Evolutionary conservation across 2,888 invertebrate species (phyloP).

Genomic region (Eumacrocentrus americanus): DNA sequence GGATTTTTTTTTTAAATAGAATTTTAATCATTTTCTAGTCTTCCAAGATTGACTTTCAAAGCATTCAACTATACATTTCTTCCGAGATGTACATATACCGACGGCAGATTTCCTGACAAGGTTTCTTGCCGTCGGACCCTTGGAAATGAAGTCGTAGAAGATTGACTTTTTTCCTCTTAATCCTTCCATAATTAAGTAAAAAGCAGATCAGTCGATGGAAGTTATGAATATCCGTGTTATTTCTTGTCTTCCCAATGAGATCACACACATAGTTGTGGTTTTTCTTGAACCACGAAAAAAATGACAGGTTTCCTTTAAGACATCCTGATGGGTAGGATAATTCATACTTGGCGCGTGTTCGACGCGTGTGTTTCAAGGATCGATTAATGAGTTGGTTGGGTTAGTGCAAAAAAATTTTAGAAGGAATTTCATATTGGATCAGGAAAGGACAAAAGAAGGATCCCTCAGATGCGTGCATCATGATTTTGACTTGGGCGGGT

Average conservation of each 20-base stretch:
- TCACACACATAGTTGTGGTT: too few relatives aligned
- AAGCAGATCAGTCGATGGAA: not conserved
- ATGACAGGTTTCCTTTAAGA: not conserved
- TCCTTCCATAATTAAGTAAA: not conserved
- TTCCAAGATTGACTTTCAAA: too few relatives aligned
- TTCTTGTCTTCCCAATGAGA: too few relatives aligned
- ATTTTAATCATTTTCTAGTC: too few relatives aligned
- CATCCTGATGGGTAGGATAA: constrained; percentile 12
- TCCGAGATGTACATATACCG: not conserved
- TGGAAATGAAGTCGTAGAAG: not conserved
- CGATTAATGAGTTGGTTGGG: constrained; percentile 1
- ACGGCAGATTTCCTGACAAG: not conserved
- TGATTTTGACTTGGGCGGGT: constrained; percentile 18
- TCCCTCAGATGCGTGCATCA: too few relatives aligned
- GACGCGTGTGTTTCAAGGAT: constrained; percentile 25
- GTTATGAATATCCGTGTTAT: too few relatives aligned
- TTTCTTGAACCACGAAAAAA: too few relatives aligned
- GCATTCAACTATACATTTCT: too few relatives aligned
- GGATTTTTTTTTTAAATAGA: too few relatives aligned
- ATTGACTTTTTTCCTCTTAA: not conserved
- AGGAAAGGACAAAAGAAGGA: not conserved
- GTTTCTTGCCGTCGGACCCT: not conserved
- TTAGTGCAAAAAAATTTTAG: not conserved
- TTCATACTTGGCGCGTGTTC: constrained; percentile 28
- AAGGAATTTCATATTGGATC: too few relatives aligned